Conservation (phyloP, 2,797 vertebrate species). For the Pyrocephalus nanus region DNA sequence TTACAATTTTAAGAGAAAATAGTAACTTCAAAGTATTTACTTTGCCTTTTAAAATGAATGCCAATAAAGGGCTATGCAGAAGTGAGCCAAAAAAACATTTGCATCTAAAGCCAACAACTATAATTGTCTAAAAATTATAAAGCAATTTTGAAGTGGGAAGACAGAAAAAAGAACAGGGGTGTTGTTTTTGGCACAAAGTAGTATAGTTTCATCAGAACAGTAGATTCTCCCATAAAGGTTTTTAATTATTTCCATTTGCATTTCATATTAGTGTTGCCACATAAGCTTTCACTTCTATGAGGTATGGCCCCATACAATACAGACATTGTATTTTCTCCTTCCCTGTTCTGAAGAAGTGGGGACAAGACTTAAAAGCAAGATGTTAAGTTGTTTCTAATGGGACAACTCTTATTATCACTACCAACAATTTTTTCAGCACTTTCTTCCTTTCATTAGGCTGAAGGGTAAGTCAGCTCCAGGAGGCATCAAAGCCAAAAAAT, state of each 20-base stretch:
- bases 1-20: not conserved
- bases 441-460: not conserved
- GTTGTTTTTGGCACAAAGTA: not conserved
- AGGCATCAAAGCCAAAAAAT: not conserved
- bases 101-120: not conserved
- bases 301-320: not conserved
- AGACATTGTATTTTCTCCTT: not conserved
- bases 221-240: not conserved
- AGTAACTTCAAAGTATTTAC: not conserved
- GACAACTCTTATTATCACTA: not conserved
- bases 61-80: not conserved
- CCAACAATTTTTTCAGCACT: not conserved
- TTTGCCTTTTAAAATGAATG: not conserved
- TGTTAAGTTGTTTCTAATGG: not conserved
- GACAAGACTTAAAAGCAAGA: not conserved
- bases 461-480: not conserved
- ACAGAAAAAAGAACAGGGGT: not conserved
- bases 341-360: not conserved
- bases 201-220: not conserved
- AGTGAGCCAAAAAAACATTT: not conserved
- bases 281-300: not conserved
- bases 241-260: not conserved
- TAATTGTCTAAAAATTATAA: not conserved
- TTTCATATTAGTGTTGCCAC: not conserved
- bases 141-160: not conserved